These are phyloP conservation scores for Emydoidea blandingii DNA, from an alignment of 2,797 vertebrate species.

Conservation along the genomic window DNA sequence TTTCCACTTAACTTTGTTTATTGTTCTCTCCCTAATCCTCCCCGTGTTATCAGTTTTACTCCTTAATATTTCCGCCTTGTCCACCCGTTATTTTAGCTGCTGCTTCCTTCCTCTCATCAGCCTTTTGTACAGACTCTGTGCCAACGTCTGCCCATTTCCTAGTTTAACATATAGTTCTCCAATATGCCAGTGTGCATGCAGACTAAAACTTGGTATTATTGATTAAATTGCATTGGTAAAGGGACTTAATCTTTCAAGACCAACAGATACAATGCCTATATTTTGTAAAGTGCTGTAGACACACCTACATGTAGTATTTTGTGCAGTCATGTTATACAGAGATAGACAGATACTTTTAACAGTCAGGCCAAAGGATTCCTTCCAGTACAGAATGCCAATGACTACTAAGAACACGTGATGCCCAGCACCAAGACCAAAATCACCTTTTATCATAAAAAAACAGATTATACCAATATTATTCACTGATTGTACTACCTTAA, in stretches of 20 bases:
- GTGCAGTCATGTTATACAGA: background rate
- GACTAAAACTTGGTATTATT: background rate
- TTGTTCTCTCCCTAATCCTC: rapidly evolving
- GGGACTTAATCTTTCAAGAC: background rate
- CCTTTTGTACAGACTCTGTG: background rate
- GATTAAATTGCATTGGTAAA: background rate
- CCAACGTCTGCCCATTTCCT: background rate
- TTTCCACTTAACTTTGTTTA: background rate
- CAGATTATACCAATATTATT: background rate
- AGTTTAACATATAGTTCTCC: background rate
- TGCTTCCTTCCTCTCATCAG: slow-evolving; percentile 11
- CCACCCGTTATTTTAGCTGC: background rate
- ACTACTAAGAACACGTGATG: background rate
- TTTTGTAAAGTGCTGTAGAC: background rate
- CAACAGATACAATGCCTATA: background rate
- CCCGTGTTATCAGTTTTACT: background rate
- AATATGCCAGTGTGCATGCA: background rate
- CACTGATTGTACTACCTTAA: background rate
- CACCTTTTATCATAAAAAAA: background rate
- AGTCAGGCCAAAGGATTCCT: background rate
- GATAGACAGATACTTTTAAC: background rate
- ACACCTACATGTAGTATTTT: background rate
- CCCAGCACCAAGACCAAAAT: background rate
- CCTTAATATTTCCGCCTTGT: background rate
- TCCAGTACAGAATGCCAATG: background rate